phyloP scores from a whole-genome alignment of 1,140 invertebrate genomes.

The Medauroidea extradentata region DNA sequence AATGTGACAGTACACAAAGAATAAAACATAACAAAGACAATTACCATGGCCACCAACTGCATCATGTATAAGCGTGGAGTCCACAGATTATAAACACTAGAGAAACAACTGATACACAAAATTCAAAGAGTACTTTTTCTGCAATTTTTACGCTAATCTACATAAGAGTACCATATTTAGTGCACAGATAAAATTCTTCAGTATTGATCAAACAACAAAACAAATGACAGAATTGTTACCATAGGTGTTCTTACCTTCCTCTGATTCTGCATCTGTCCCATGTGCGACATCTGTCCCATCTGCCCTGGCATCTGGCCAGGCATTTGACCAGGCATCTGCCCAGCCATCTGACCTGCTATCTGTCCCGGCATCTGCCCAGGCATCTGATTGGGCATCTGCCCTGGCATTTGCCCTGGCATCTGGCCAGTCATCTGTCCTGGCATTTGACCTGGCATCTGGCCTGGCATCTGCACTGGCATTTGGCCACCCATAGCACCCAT shows the following conservation, averaged over 20 bases:
- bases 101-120: too few species aligned
- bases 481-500: conserved; percentile 37
- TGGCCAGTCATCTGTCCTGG: conserved; percentile 41
- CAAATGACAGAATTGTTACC: too few species aligned
- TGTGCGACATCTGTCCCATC: conserved; percentile 24
- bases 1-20: too few species aligned
- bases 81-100: too few species aligned
- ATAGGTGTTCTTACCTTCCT: conserved; percentile 9
- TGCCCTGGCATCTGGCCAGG: conserved; percentile 48
- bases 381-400: conserved; percentile 48
- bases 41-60: too few species aligned
- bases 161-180: too few species aligned
- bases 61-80: too few species aligned
- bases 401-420: conserved; percentile 25
- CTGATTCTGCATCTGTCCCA: conserved; percentile 32
- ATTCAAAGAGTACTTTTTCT: too few species aligned
- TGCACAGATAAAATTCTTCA: too few species aligned
- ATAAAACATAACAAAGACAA: too few species aligned
- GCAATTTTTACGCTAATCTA: too few species aligned
- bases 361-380: conserved; percentile 36
- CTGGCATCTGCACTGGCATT: conserved; percentile 47
- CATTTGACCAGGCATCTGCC: conserved; percentile 35
- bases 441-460: conserved; percentile 46
- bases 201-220: too few species aligned
- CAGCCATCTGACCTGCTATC: conserved; percentile 23